These are phyloP conservation scores for Styela clava DNA, from an alignment of 23 tunicate species.

Conservation along the genomic window DNA sequence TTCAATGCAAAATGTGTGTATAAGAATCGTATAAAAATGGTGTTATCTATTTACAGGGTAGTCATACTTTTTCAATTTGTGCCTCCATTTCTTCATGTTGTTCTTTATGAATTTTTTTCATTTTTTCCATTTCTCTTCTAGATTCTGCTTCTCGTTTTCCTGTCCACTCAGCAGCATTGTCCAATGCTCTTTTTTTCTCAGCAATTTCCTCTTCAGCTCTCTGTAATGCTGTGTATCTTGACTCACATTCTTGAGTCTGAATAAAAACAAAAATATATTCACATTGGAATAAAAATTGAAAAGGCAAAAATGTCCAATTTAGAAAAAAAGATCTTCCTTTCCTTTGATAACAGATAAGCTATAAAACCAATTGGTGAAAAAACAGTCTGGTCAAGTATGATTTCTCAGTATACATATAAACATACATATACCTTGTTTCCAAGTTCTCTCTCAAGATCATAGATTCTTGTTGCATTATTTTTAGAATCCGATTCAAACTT, in stretches of 20 bases:
- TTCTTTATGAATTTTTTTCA: constrained; percentile 47
- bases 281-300: no score
- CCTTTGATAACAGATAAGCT: no score
- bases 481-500: constrained; percentile 11
- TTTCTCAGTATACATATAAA: no score
- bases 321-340: no score
- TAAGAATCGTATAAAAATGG: no score
- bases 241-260: constrained; percentile 6
- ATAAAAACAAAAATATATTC: not conserved
- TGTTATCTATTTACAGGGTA: no score
- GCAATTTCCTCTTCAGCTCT: constrained; percentile 26
- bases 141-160: constrained; percentile 30
- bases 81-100: constrained; percentile 39
- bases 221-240: constrained; percentile 8
- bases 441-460: not conserved
- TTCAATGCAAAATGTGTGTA: no score
- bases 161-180: constrained; percentile 49
- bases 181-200: constrained; percentile 36
- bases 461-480: constrained; percentile 10
- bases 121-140: constrained; percentile 39
- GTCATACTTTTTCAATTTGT: constrained; percentile 59
- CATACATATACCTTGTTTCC: not conserved
- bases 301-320: no score
- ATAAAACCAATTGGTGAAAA: no score
- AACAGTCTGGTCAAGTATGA: no score